Evolutionary conservation across 2,113 vertebrate species (phyloP), one percentile per base, ranked within the genome.

Genomic region (Rhinolophus sinicus): DNA sequence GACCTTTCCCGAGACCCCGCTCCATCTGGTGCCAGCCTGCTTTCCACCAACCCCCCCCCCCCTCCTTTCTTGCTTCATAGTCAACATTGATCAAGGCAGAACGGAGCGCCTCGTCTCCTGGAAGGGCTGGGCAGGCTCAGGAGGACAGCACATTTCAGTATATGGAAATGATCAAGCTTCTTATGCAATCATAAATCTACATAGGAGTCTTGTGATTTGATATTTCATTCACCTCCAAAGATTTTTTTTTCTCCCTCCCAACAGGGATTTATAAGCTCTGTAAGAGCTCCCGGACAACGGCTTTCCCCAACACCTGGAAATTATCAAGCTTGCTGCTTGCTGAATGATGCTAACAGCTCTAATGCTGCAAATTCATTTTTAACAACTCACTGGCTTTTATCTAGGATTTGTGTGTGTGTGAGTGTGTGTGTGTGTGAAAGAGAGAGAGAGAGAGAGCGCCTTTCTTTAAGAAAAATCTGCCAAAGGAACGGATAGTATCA

Each of bases 1-100:
- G 99, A 99, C 99, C 99, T 99, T 99, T 99, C 98, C 98, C 98
- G 99, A 98, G 99, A 99, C 99, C 98, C 98, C 96, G 98, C 99
- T 99, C 99, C 99, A 99, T 99, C 99, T 99, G 99, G 99, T 99
- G 98, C 98, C 98, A 99, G 99, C 98, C 99, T 99, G 98, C 98
- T 98, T 98, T 98, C 98, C 96, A 95, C 95, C 93, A 44, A 69
- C 84, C 90, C 92, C 14, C 96, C 21, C 21, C 95, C 96, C 83
- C 93, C 85, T 87, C 97, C 98, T 80, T 94, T 64, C 96, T 97
- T 94, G 97, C 96, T 98, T 98, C 98, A 98, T 98, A 98, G 98
- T 98, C 98, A 98, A 99, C 99, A 99, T 98, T 99, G 99, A 99
- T 99, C 99, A 99, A 98, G 99, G 98, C 98, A 40, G 98, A 98